Base-by-base conservation (phyloP, 2,797 vertebrate genomes). In the Catostomus latipinnis region DNA sequence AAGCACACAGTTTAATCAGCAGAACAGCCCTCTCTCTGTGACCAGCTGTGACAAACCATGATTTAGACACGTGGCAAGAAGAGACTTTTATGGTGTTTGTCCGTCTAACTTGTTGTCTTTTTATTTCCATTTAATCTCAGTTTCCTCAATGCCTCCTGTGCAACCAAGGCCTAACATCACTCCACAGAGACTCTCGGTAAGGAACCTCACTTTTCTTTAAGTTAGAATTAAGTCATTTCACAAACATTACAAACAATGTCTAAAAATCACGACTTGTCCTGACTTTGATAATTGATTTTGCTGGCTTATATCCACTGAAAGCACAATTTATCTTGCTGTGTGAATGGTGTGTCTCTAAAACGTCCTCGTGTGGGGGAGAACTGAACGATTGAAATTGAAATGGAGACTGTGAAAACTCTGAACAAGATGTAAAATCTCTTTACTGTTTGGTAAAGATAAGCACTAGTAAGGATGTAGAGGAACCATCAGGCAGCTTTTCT, bases 131-230 rank as follows among this genome's bases (percentile, higher is more conserved):
- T 71, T 72, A 57, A 72, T 78, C 13, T 72, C 94, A 99, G 98
- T 98, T 95, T 96, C 98, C 91, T 94, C 98, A 94, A 95, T 98
- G 92, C 95, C 97, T 84, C 96, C 97, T 84, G 93, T 94, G 90
- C 98, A 98, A 91, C 95, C 96, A 88, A 96, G 97, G 93, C 96
- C 96, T 90, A 94, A 96, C 81, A 94, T 96, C 88, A 95, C 95
- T 92, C 96, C 96, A 93, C 98, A 96, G 94, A 96, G 97, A 94
- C 98, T 98, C 91, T 95, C 96, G 34, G 98, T 99, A 94, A 99
- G 97, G 96, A 96, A 94, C 93, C 89, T 90, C 91, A 88, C 84
- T 73, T 90, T 87, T 87, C 88, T 84, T 88, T 86, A 85, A 81
- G 81, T 87, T 85, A 43, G 13, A 65, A 71, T 74, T 67, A 16